These are phyloP conservation scores for Steatornis caripensis DNA, from an alignment of 2,113 vertebrate genomes.

Conservation along the genomic window DNA sequence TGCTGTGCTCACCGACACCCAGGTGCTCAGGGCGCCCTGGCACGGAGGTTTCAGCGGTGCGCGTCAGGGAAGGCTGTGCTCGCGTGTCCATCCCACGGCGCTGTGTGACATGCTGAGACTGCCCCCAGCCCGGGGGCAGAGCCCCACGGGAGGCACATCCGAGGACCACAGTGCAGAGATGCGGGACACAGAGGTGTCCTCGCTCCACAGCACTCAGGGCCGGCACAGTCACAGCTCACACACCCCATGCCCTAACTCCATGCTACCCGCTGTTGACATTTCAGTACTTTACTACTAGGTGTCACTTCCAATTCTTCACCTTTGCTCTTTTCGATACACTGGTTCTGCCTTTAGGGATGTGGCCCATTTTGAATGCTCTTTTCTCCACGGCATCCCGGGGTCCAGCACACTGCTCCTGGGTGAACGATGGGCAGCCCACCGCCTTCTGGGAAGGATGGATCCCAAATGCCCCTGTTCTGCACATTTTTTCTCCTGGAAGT, in stretches of 20 bases:
- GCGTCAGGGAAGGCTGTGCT: neutral
- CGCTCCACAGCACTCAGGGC: fast-evolving
- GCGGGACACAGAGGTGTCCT: neutral
- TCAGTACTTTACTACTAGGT: neutral
- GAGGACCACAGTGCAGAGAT: fast-evolving
- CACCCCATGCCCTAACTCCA: neutral
- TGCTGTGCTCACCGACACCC: fast-evolving
- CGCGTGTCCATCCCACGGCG: fast-evolving
- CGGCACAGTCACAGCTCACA: neutral
- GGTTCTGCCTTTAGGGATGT: neutral
- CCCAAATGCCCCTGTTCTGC: neutral
- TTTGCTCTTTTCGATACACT: neutral
- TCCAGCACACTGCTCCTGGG: neutral
- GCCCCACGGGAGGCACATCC: neutral
- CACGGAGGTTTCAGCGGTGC: fast-evolving
- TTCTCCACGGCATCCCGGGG: neutral
- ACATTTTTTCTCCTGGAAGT: neutral
- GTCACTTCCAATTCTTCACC: neutral
- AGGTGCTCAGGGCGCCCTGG: neutral
- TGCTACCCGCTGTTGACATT: neutral
- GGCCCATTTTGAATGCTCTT: neutral
- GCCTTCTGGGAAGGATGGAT: neutral
- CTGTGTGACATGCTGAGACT: neutral
- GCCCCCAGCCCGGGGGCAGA: neutral
- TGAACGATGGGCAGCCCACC: neutral